Conservation (phyloP, 2,888 invertebrate species). For the Elmis aenea region DNA sequence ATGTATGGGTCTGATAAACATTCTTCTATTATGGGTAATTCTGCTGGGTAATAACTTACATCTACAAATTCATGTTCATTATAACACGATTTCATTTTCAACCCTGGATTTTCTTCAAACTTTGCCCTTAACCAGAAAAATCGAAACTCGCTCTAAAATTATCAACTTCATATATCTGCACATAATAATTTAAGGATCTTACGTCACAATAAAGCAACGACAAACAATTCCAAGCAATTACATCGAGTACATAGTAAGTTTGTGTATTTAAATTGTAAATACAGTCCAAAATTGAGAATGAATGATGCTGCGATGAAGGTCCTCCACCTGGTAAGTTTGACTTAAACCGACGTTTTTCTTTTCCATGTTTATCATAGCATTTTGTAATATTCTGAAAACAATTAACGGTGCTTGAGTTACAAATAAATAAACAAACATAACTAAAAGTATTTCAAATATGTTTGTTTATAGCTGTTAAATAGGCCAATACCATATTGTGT, state of each 20-base stretch:
- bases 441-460: too few species aligned
- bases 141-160: constrained; percentile 71
- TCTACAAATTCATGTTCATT: constrained; percentile 50
- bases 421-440: too few species aligned
- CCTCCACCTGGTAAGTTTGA: constrained; percentile 73
- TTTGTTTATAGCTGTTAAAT: too few species aligned
- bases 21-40: constrained; percentile 46
- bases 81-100: constrained; percentile 39
- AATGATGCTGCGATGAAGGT: constrained; percentile 37
- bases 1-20: constrained; percentile 42
- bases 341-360: constrained; percentile 51
- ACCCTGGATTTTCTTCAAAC: constrained; percentile 58
- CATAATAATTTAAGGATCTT: constrained; percentile 29
- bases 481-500: too few species aligned
- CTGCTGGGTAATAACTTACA: constrained; percentile 50
- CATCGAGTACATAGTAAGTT: constrained; percentile 75
- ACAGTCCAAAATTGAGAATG: constrained; percentile 76
- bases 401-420: constrained; percentile 20
- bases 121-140: constrained; percentile 78
- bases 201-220: constrained; percentile 72
- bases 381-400: constrained; percentile 62
- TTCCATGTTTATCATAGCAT: constrained; percentile 63
- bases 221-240: constrained; percentile 74
- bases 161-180: background rate
- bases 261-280: constrained; percentile 60